phyloP scores from a whole-genome alignment of 2,888 invertebrate species.

The Agrochola litura region DNA sequence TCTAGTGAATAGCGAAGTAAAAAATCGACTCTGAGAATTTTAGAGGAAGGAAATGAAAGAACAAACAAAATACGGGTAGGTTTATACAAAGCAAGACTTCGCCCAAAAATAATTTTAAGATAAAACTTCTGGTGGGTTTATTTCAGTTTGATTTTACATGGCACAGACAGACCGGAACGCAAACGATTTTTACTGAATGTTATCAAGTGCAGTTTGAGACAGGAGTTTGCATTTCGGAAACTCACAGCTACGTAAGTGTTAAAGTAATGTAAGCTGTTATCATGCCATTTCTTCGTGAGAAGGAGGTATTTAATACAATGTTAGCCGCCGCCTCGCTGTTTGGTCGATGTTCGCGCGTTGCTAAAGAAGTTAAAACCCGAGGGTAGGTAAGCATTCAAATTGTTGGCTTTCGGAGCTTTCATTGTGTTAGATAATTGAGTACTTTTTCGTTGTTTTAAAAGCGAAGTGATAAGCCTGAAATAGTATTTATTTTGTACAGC shows the following conservation, averaged over 20 bases:
- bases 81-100: constrained; percentile 32
- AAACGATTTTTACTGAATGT: constrained; percentile 50
- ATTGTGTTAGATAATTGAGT: constrained; percentile 30
- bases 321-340: constrained; percentile 20
- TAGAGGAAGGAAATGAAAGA: constrained; percentile 34
- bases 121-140: constrained; percentile 42
- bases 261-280: constrained; percentile 55
- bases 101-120: constrained; percentile 40
- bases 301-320: constrained; percentile 46
- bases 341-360: constrained; percentile 44
- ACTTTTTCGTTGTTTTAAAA: constrained; percentile 7
- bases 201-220: constrained; percentile 48
- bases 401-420: constrained; percentile 18
- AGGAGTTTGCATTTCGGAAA: constrained; percentile 51
- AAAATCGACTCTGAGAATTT: constrained; percentile 20
- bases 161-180: constrained; percentile 23
- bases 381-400: constrained; percentile 6
- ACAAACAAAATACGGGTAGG: constrained; percentile 28
- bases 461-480: constrained; percentile 20
- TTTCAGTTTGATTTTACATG: constrained; percentile 54
- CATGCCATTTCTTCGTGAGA: constrained; percentile 49
- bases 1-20: constrained; percentile 29
- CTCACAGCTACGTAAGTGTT: constrained; percentile 42
- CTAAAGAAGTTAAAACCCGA: constrained; percentile 27
- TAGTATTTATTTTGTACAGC: constrained; percentile 7